These are phyloP conservation scores for Danio aesculapii DNA, from an alignment of 2,797 vertebrate species.

Conservation along the genomic window DNA sequence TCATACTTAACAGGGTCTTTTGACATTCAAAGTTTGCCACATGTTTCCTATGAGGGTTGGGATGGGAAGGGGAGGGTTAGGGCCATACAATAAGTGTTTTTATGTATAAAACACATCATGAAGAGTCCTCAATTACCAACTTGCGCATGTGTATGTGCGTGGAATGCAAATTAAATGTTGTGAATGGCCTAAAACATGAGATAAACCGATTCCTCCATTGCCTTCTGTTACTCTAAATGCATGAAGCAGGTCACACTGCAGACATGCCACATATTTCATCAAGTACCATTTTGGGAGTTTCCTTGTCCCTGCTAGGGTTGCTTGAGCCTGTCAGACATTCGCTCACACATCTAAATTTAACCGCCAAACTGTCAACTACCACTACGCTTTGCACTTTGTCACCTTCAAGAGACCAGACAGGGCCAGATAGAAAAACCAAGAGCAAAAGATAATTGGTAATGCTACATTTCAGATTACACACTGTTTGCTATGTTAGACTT, in stretches of 20 bases:
- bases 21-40: too few species aligned
- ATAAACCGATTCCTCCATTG: constrained; percentile 1
- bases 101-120: too few species aligned
- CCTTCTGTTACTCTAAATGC: constrained; percentile 18
- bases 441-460: constrained; percentile 35
- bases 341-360: constrained; percentile 60
- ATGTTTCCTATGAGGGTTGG: too few species aligned
- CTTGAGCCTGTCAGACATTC: constrained; percentile 49
- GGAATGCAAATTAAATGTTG: too few species aligned
- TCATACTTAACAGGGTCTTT: too few species aligned
- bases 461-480: constrained; percentile 8
- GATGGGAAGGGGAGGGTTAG: too few species aligned
- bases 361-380: constrained; percentile 46
- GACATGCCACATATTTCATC: constrained; percentile 37
- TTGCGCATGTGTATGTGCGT: too few species aligned
- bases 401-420: constrained; percentile 41
- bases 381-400: constrained; percentile 44
- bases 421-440: constrained; percentile 39
- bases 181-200: constrained; percentile 5
- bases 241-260: constrained; percentile 31
- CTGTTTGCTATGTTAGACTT: neutral
- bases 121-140: too few species aligned
- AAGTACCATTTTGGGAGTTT: constrained; percentile 43
- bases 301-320: constrained; percentile 42
- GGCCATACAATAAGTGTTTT: too few species aligned